Evolutionary conservation across 2,888 invertebrate species (phyloP), one percentile per base, ranked within the genome.

Genomic region (Polyploca ridens): DNA sequence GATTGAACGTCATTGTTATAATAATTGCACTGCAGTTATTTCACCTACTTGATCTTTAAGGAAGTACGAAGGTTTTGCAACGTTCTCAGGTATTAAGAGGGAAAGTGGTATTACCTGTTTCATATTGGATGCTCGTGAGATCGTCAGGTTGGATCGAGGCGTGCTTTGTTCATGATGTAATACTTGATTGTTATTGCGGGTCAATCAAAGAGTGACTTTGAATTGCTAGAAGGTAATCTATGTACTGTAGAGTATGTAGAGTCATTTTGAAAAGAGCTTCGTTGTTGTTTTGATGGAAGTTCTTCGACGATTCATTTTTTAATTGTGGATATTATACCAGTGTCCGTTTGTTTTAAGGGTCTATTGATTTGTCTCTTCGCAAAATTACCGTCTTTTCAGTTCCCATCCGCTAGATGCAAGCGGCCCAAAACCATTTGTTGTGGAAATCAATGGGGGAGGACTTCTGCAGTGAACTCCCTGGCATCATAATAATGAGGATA

Each of bases 81-180:
- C 63, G 33, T 58, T 63, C 63, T 63, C 33, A 54, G 5, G 14
- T 49, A 49, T 33, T 58, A 14, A 44, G 58, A 58, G 63, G 58
- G 63, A 63, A 63, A 63, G 63, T 63, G 27, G 38, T 41, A 27
- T 19, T 38, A 61, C 41, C 16, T 19, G 54, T 54, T 54, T 54
- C 54, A 54, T 19, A n/a, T 61, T 27, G 44, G 41, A 19, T 38
- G 16, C 19, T 27, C 61, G 61, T 44, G 27, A 61, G 61, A 61
- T 61, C 1, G 61, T 44, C 61, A 61, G 61, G 19, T 61, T 49
- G 49, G n/a, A 16, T 49, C 54, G 46, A 4, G 38, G 14, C 14
- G 16, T 49, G 54, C 19, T 54, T 54, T 54, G 54, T 54, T 54
- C 8, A 19, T 54, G 54, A 54, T 8, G 54, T 14, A 54, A 54